Evolutionary conservation across 2,113 vertebrate genomes (phyloP).

Genomic region (Gymnorhina tibicen): DNA sequence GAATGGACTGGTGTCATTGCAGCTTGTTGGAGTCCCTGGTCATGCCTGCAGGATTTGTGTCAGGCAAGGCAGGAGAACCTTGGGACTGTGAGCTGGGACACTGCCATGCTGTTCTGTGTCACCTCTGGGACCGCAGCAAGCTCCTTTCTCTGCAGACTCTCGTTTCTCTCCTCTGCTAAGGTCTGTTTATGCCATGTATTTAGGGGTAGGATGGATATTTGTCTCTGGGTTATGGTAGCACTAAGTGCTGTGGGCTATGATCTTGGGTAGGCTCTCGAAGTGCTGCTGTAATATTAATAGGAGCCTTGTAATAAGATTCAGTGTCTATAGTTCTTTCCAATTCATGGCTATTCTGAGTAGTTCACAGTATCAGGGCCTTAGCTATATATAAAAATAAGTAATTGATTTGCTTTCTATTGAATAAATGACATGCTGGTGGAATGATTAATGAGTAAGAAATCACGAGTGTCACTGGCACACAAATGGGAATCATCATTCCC

Average conservation of each 20-base stretch:
- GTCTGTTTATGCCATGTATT: neutral
- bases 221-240: neutral
- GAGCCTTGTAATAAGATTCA: neutral
- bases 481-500: constrained; percentile 36
- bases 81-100: accelerated
- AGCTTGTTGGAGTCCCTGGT: neutral
- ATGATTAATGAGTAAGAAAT: constrained; percentile 44
- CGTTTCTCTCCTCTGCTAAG: neutral
- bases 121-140: neutral
- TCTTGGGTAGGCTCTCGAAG: neutral
- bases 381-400: constrained; percentile 3
- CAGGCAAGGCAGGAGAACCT: neutral
- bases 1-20: neutral
- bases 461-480: neutral
- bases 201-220: neutral
- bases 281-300: neutral
- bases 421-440: neutral
- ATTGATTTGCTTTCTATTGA: constrained; percentile 37
- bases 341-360: neutral
- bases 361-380: neutral
- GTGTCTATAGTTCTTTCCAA: neutral
- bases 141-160: neutral
- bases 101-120: accelerated
- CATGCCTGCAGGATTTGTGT: neutral
- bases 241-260: neutral